Evolutionary conservation across 2,888 invertebrate species (phyloP).

Genomic region (Cephus pygmeus): DNA sequence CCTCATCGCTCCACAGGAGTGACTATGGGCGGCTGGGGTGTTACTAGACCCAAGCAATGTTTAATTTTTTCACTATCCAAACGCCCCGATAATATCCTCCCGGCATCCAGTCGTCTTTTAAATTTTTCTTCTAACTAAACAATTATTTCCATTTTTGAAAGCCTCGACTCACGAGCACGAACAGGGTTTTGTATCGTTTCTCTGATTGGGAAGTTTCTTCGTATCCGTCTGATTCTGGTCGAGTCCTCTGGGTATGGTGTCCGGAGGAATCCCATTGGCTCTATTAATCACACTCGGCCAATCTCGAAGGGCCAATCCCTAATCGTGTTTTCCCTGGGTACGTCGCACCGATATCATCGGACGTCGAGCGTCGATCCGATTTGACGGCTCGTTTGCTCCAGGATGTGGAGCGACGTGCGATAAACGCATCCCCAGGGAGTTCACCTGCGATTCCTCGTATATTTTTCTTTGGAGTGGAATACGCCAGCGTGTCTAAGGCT

Average conservation of each 20-base stretch:
- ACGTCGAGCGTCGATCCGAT: constrained; percentile 49
- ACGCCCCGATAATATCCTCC: constrained; percentile 34
- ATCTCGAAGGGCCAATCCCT: constrained; percentile 44
- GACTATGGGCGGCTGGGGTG: too few species aligned
- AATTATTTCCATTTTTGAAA: background rate
- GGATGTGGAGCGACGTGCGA: constrained; percentile 22
- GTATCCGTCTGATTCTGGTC: constrained; percentile 55
- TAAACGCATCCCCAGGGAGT: background rate
- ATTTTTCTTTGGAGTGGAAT: background rate
- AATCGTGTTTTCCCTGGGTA: constrained; percentile 40
- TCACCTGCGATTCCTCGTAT: background rate
- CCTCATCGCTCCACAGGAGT: constrained; percentile 53
- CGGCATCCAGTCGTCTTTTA: constrained; percentile 37
- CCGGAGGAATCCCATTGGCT: constrained; percentile 50
- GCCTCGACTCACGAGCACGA: background rate
- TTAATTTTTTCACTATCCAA: constrained; percentile 36
- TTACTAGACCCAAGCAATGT: constrained; percentile 29
- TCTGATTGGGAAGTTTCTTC: background rate
- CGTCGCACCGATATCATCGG: constrained; percentile 20
- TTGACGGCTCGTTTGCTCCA: constrained; percentile 52
- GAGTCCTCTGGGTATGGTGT: constrained; percentile 28
- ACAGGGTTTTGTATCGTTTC: background rate
- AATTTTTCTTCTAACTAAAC: constrained; percentile 30
- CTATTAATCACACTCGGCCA: constrained; percentile 62
- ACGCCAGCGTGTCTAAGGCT: background rate